These are phyloP conservation scores for Zosterops japonicus DNA, from an alignment of 2,113 vertebrate genomes.

Conservation along the genomic window DNA sequence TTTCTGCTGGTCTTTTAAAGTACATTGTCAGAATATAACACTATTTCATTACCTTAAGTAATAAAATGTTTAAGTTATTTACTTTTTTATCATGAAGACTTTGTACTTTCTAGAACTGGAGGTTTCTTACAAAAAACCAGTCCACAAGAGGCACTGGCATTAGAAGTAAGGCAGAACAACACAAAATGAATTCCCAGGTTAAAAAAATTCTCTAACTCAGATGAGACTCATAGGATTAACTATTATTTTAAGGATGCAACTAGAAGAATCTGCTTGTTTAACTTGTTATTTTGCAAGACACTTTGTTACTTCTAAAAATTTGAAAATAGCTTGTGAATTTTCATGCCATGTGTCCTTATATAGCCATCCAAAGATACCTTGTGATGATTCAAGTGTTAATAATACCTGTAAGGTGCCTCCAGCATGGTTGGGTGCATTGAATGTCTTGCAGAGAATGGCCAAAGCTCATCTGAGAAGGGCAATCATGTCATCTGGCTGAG, in stretches of 20 bases:
- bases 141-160: not conserved
- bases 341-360: not conserved
- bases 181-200: not conserved
- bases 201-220: not conserved
- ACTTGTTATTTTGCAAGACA: not conserved
- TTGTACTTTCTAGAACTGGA: not conserved
- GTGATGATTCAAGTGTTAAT: constrained; percentile 4
- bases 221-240: not conserved
- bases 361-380: not conserved
- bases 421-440: not conserved
- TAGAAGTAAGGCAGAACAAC: not conserved
- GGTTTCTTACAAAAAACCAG: not conserved
- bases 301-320: not conserved
- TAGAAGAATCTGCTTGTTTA: not conserved
- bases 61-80: not conserved
- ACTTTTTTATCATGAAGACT: not conserved
- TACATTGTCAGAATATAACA: not conserved
- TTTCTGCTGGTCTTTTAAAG: not conserved
- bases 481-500: not conserved
- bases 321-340: constrained; percentile 17
- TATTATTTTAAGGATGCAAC: not conserved
- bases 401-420: not conserved
- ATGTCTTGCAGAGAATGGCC: not conserved
- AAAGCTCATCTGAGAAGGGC: not conserved
- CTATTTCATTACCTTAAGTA: not conserved